phyloP scores from a whole-genome alignment of 2,888 invertebrate species.

The Ophioninae sp. region DNA sequence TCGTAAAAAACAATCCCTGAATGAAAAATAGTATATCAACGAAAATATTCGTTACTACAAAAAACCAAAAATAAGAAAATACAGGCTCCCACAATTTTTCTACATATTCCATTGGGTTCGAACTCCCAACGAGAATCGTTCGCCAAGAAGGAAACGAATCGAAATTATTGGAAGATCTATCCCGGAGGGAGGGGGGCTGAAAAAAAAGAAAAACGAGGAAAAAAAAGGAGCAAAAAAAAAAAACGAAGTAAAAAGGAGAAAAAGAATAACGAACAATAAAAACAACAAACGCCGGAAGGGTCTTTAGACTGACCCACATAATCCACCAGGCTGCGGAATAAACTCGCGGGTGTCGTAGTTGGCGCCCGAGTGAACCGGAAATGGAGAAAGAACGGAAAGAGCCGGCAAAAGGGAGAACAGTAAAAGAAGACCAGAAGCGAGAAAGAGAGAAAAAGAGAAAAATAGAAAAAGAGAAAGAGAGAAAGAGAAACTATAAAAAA shows the following conservation, averaged over 20 bases:
- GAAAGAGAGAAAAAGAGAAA: conserved; percentile 22
- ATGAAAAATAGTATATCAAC: too few relatives aligned
- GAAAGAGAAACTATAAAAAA: too few relatives aligned
- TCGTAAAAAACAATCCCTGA: too few relatives aligned
- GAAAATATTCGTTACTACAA: too few relatives aligned
- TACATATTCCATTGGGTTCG: too few relatives aligned
- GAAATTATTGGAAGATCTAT: neutral
- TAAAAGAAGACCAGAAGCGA: neutral
- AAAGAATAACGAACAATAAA: too few relatives aligned
- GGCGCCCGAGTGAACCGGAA: conserved; percentile 60
- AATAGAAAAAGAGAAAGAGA: conserved; percentile 18
- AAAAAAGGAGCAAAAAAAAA: conserved; percentile 11
- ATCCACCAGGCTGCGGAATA: conserved; percentile 46
- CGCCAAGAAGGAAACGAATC: too few relatives aligned
- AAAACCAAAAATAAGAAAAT: too few relatives aligned
- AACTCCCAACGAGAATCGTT: too few relatives aligned
- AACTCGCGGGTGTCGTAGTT: conserved; percentile 59
- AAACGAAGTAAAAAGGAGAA: conserved; percentile 15
- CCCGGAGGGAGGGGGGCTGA: neutral
- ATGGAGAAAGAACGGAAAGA: conserved; percentile 24
- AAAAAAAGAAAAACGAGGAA: conserved; percentile 30
- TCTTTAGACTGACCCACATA: conserved; percentile 68
- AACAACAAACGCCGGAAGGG: conserved; percentile 35
- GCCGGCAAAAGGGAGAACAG: neutral
- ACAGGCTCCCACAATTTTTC: too few relatives aligned